Percentiles rank a stretch among this genome's conserved stretches.
phyloP scores from a whole-genome alignment of 1,140 invertebrate species.

The Ephestia elutella region DNA sequence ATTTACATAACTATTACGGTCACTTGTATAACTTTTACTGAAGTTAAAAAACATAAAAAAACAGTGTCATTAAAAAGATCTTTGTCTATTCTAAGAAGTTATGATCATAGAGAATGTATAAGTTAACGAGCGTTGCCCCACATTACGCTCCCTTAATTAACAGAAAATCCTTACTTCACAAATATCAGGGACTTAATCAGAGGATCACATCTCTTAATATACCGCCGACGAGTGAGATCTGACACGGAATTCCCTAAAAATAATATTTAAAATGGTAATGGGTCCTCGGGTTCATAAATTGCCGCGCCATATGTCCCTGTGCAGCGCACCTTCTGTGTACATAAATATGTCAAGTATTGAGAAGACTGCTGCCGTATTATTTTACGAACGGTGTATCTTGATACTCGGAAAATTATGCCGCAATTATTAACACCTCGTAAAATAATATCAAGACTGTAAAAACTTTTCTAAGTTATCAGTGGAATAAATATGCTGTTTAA shows the following conservation, averaged over 20 bases:
- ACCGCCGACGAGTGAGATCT: constrained; percentile 70
- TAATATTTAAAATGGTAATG: constrained; percentile 75
- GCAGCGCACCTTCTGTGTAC: constrained; percentile 68
- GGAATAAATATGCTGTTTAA: no score
- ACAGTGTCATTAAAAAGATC: background rate
- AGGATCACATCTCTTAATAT: constrained; percentile 71
- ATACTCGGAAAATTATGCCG: constrained; percentile 26
- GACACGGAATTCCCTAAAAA: constrained; percentile 74
- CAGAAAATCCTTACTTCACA: constrained; percentile 48
- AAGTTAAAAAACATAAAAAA: background rate
- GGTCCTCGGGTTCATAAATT: constrained; percentile 70
- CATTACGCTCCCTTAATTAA: constrained; percentile 50
- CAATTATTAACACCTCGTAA: no score
- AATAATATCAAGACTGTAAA: no score
- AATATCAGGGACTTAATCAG: constrained; percentile 68
- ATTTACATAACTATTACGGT: constrained; percentile 1
- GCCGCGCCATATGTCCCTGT: constrained; percentile 67
- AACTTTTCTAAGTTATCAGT: no score
- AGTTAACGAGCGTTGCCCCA: constrained; percentile 16
- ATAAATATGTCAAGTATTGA: constrained; percentile 73
- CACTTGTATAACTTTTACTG: background rate
- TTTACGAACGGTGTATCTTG: constrained; percentile 36
- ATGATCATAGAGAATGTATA: constrained; percentile 15
- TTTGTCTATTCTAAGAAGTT: background rate
- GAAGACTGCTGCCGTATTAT: constrained; percentile 46